Base-by-base conservation (phyloP, 30 jellyfish, hydroid and myxozoan species). In the Hydractinia echinata region DNA sequence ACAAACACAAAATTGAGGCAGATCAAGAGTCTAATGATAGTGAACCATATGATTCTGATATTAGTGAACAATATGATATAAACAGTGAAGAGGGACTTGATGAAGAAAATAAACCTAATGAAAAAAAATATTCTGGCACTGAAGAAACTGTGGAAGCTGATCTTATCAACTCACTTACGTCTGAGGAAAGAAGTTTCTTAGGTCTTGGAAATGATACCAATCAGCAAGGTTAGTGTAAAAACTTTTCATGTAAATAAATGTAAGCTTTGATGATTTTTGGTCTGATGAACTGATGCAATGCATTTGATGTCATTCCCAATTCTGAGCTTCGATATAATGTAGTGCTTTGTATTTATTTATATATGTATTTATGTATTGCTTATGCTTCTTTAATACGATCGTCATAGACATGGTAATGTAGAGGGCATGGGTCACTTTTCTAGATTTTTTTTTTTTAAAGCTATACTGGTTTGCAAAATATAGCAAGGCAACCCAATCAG, bases 251-350 rank as follows among this genome's bases (percentile, higher is more conserved):
- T 11, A 58, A 18, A 4, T 71, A 1, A 10, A 67, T 13, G 55
- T 77, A n/a, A 55, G 76, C 79, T 9, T 16, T 77, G 85, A 77
- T 77, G 85, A 77, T 20, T 8, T 77, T 77, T 20, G 85, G 85
- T 77, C 85, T 77, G 85, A 77, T 77, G 85, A 77, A 4, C 85
- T 77, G 85, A 77, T 61, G 55, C 30, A 49, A 10, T 54, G 16
- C 20, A 53, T 68, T 16, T 51, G 74, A 66, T 77, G 85, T 77
- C 77, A 61, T 54, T 77, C 4, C 11, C 21, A 20, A 4, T 55
- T 54, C 81, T 51, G 56, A 77, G 81, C 56, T 55, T 21, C 85
- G 3, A 55, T 72, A 4, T 72, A 9, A 9, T 7, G 50, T 19
- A 0, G 0, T 8, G 19, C 71, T 49, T 19, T 72, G 13, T 2